Evolutionary conservation across 2,888 invertebrate species (phyloP).

Genomic region (Hypolimnas misippus): DNA sequence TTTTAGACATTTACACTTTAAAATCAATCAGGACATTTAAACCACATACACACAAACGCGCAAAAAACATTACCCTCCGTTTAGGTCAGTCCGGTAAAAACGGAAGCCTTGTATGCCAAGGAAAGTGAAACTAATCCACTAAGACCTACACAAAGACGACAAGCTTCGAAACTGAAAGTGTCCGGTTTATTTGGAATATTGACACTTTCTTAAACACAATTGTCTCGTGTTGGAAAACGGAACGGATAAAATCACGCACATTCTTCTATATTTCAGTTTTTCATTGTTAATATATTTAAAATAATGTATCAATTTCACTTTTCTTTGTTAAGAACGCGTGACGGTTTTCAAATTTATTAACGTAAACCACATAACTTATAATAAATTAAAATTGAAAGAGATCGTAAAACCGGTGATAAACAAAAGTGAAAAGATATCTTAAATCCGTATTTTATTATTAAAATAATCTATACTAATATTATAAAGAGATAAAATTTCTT

Average conservation of each 20-base stretch:
- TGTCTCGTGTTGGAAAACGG: constrained; percentile 9
- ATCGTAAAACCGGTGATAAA: neutral
- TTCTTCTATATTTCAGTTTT: neutral
- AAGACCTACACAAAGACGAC: constrained; percentile 29
- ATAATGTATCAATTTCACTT: constrained; percentile 7
- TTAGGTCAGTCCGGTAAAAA: too few species aligned
- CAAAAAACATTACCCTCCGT: too few species aligned
- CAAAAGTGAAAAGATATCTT: constrained; percentile 3
- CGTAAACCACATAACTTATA: neutral
- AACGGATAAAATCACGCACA: neutral
- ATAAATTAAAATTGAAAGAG: neutral
- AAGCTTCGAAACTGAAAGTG: constrained; percentile 54
- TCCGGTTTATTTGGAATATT: constrained; percentile 32
- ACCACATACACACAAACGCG: too few species aligned
- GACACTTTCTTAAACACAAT: constrained; percentile 32
- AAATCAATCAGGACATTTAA: too few species aligned
- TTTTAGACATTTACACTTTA: too few species aligned
- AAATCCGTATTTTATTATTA: neutral
- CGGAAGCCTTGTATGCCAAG: constrained; percentile 2
- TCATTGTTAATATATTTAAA: neutral
- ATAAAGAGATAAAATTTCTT: too few species aligned
- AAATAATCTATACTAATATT: neutral
- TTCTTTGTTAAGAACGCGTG: constrained; percentile 8
- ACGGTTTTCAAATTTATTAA: constrained; percentile 1
- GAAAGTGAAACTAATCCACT: constrained; percentile 29